Base-by-base conservation (phyloP, 1,140 invertebrate species). In the Danaus plexippus region DNA sequence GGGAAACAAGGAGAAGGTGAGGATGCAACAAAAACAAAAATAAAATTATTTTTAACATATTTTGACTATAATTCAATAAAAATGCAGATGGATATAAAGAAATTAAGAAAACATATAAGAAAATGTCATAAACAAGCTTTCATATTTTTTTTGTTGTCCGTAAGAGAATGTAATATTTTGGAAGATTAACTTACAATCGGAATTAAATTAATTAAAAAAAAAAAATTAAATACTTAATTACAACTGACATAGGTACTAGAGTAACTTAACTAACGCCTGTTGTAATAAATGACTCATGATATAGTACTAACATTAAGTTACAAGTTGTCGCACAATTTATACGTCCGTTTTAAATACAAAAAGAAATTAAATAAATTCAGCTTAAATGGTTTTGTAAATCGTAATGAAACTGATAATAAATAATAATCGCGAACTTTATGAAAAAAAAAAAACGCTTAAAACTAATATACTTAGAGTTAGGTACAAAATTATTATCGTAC, bases 31-130 rank as follows among this genome's bases (percentile, higher is more conserved):
- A 82, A 83, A 85, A 77, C 67, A 76, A 83, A 80, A 78, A 77
- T 54, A 77, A 74, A 69, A 69, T 61, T 32, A 32, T 32, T 32
- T 66, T 74, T 70, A 85, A 86, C 83, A 80, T 85, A 86, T 84
- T 85, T 84, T 86, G 80, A 84, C 79, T 86, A 86, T 86, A 86
- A 81, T 86, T 86, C 78, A 86, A 83, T 83, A 85, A 82, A 83
- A 86, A 86, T 86, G 83, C 80, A 79, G 83, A 83, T 81, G 83
- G 78, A 86, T 81, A 86, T 81, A 81, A 86, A 71, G 73, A 77
- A 79, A 84, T 77, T 79, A 83, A 71, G 73, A 77, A 79, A 84
- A 78, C 80, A 83, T 83, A 84, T 67, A 84, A 77, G 77, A 84
- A 75, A 86, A 86, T 83, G 80, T 84, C 80, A 83, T 80, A 83